Base-by-base conservation (phyloP, 2,888 invertebrate genomes). In the Eupithecia inturbata region DNA sequence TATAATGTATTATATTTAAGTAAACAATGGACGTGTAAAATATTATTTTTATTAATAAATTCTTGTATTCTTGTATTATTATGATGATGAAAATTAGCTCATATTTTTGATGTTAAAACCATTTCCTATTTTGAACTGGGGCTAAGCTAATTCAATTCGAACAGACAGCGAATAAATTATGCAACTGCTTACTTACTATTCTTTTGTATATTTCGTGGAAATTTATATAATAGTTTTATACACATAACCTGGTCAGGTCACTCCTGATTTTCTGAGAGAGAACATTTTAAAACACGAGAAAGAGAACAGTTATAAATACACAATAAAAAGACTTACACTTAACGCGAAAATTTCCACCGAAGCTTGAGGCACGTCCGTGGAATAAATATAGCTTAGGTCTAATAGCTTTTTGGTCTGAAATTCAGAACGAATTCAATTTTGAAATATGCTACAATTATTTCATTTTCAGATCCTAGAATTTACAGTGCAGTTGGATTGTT, bases 381-480 rank as follows among this genome's bases (percentile, higher is more conserved):
- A 84, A 87, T 89, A 88, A 89, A 88, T 87, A 88, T 80, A 73
- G 79, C 79, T 79, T 82, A 86, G 87, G 87, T 88, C 88, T 88
- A 87, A 84, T 83, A 85, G 84, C 84, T 82, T 83, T 80, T 82
- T 80, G 75, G 80, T 77, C 81, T 76, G 80, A 81, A 83, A 84
- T 84, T 82, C 82, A 72, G 74, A 78, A 76, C 78, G 80, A 84
- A 87, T 85, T 84, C 81, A 84, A 87, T 87, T 85, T 85, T 87
- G 71, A 75, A 79, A 80, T 76, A 78, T 72, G 60, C 28, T 41
- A 64, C 63, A 68, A 41, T 28, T 57, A 41, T 63, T 64, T 19
- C n/a, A 10, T 31, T 63, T 71, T 68, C 68, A n/a, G 64, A 14
- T 67, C 63, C 0, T 7, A 33, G 12, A 49, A 63, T 73, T 41